These are phyloP conservation scores for Eupsilia transversa DNA, from an alignment of 2,888 invertebrate genomes.

Conservation along the genomic window DNA sequence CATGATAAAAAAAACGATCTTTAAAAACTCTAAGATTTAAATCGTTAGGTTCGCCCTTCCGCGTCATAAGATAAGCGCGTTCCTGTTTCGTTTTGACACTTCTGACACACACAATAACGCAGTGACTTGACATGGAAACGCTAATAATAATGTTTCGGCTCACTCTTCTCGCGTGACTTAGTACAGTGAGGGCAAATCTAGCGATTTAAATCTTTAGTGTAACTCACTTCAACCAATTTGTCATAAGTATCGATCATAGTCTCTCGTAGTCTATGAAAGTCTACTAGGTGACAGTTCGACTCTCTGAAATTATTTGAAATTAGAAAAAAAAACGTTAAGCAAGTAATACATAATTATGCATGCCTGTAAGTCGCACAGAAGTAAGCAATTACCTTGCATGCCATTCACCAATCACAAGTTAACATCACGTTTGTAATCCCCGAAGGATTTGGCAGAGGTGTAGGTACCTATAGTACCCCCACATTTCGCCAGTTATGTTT, in stretches of 20 bases:
- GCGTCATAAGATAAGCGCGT: background rate
- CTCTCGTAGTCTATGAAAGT: slow-evolving; percentile 76
- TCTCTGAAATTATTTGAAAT: slow-evolving; percentile 83
- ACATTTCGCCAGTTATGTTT: background rate
- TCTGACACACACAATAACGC: background rate
- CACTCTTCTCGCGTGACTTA: background rate
- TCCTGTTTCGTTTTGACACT: background rate
- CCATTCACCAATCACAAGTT: background rate
- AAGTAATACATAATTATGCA: background rate
- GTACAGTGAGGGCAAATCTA: background rate
- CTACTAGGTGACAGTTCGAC: slow-evolving; percentile 89
- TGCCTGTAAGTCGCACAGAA: background rate
- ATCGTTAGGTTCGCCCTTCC: background rate
- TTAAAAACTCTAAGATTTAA: slow-evolving; percentile 70
- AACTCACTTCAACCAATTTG: slow-evolving; percentile 79
- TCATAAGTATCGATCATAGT: slow-evolving; percentile 75
- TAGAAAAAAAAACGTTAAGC: slow-evolving; percentile 5
- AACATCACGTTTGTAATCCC: background rate
- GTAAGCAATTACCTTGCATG: background rate
- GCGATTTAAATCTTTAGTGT: background rate
- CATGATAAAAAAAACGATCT: slow-evolving; percentile 30
- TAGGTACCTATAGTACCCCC: background rate
- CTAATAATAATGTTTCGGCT: background rate
- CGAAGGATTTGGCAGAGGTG: background rate
- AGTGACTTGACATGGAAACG: background rate